Evolutionary conservation across 2,797 vertebrate species (phyloP).

Genomic region (Sus cebifrons): DNA sequence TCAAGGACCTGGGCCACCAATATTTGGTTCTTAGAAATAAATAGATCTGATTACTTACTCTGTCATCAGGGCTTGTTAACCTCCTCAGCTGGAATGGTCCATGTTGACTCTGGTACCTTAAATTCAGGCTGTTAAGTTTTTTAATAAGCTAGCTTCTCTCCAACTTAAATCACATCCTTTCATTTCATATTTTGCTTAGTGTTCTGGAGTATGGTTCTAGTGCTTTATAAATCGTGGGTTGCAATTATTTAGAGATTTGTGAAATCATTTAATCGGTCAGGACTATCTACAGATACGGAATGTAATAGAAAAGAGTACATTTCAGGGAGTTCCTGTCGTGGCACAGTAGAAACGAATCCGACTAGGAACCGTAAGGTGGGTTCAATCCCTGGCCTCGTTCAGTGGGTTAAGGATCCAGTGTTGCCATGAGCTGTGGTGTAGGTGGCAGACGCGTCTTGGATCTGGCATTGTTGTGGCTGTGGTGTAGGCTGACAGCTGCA

Average conservation of each 20-base stretch:
- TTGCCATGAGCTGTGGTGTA: too few relatives aligned
- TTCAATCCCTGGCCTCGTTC: too few relatives aligned
- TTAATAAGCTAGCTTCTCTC: background rate
- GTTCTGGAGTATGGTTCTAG: background rate
- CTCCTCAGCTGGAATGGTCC: background rate
- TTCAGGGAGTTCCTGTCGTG: background rate
- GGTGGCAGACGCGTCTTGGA: too few relatives aligned
- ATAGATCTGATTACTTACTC: background rate
- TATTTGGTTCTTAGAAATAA: constrained; percentile 3
- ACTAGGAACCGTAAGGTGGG: too few relatives aligned
- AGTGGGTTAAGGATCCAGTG: too few relatives aligned
- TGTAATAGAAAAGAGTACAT: too few relatives aligned
- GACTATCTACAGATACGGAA: background rate
- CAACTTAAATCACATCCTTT: background rate
- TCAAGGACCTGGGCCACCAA: background rate
- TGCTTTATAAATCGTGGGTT: background rate
- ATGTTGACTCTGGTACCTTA: constrained; percentile 1
- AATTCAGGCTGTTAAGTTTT: background rate
- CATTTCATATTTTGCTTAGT: background rate
- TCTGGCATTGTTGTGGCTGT: too few relatives aligned
- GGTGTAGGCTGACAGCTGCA: too few relatives aligned
- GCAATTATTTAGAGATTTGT: constrained; percentile 19
- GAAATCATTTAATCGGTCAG: background rate
- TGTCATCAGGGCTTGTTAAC: background rate
- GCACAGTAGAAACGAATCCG: background rate